Evolutionary conservation across 2,797 vertebrate genomes (phyloP).

Genomic region (Parauchenoglanis punctatus): DNA sequence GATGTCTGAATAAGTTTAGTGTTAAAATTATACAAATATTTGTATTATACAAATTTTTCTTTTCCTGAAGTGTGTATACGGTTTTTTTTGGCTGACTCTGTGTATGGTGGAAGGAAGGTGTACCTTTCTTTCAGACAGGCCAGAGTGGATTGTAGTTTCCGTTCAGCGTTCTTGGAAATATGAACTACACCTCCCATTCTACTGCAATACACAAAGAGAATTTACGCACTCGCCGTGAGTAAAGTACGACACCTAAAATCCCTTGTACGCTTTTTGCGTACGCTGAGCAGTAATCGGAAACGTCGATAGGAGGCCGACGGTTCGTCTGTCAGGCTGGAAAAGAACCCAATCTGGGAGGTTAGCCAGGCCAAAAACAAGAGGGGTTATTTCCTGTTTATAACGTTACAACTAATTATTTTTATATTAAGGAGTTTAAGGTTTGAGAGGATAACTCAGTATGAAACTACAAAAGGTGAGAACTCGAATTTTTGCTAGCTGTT

Average conservation of each 20-base stretch:
- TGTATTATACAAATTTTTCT: no score
- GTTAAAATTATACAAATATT: no score
- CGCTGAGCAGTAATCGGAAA: slow-evolving; percentile 24
- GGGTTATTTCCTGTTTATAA: not conserved
- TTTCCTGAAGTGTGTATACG: no score
- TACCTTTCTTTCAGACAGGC: not conserved
- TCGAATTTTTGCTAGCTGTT: not conserved
- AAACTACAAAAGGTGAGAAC: slow-evolving; percentile 40
- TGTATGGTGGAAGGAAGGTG: no score
- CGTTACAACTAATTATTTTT: not conserved
- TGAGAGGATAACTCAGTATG: slow-evolving; percentile 32
- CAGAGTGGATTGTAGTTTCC: not conserved
- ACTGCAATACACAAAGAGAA: slow-evolving; percentile 13
- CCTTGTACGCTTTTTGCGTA: slow-evolving; percentile 33
- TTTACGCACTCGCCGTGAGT: slow-evolving; percentile 22
- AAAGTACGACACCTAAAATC: not conserved
- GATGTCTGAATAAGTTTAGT: no score
- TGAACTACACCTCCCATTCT: slow-evolving; percentile 8
- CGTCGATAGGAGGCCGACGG: slow-evolving; percentile 49
- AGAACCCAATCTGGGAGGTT: slow-evolving; percentile 40
- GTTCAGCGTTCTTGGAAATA: not conserved
- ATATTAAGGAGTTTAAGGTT: not conserved
- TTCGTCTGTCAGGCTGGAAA: slow-evolving; percentile 42
- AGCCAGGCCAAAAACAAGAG: slow-evolving; percentile 39
- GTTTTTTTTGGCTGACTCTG: no score